A percentile compares a stretch with the other conserved stretches of the same genome.
Evolutionary conservation across 2,888 invertebrate species (phyloP).

Genomic region (Trissolcus brochymenae): DNA sequence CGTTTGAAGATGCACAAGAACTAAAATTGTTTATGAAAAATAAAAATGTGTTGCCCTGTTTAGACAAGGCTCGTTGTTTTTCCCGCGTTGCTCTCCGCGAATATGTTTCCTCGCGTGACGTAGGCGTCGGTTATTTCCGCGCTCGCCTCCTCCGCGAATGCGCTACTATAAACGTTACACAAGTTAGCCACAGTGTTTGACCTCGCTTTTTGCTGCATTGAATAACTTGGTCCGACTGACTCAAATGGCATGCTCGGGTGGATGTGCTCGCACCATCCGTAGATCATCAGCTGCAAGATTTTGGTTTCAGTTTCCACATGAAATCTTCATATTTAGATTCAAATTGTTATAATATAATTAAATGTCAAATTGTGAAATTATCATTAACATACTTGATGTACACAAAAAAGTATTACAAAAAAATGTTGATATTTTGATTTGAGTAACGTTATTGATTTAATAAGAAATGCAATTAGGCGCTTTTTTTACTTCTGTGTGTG

Average conservation of each 20-base stretch:
- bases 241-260: conserved; percentile 12
- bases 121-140: conserved; percentile 59
- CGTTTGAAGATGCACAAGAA: background rate
- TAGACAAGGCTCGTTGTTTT: background rate
- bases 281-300: background rate
- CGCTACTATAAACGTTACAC: conserved; percentile 39
- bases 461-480: no score
- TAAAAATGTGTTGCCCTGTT: no score
- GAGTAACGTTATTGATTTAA: no score
- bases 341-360: no score
- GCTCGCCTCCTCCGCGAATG: conserved; percentile 40
- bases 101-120: conserved; percentile 57
- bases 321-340: no score
- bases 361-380: no score
- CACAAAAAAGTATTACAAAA: no score
- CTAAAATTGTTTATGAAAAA: no score
- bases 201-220: conserved; percentile 47
- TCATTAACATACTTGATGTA: no score
- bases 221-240: conserved; percentile 18
- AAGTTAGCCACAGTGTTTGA: conserved; percentile 43
- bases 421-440: no score
- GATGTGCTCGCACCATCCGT: conserved; percentile 3
- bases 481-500: no score
- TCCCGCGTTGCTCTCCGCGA: background rate
- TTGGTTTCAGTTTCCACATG: background rate